A percentile compares a stretch with the other conserved stretches of the same genome.
These are phyloP conservation scores for Heliconius erato DNA, from an alignment of 2,888 invertebrate species.

Conservation along the genomic window DNA sequence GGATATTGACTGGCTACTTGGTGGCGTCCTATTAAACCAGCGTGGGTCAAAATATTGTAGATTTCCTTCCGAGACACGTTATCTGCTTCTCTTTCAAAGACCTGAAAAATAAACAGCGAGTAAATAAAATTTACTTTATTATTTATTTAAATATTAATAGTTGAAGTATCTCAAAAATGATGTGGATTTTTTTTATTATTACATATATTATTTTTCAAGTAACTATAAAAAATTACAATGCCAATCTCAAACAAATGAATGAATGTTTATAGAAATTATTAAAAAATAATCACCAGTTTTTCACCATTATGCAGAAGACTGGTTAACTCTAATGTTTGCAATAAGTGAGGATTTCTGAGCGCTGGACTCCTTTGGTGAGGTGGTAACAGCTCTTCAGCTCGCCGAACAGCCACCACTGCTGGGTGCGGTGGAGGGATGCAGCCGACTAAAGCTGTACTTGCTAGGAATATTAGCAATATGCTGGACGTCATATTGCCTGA, in stretches of 20 bases:
- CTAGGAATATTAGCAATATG: constrained; percentile 63
- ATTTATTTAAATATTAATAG: too few relatives aligned
- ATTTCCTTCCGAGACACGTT: constrained; percentile 87
- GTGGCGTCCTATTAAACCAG: constrained; percentile 82
- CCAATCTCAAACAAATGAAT: not conserved
- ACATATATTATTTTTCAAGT: too few relatives aligned
- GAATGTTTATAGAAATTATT: not conserved
- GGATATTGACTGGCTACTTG: constrained; percentile 51
- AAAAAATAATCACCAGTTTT: constrained; percentile 72
- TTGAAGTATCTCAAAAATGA: too few relatives aligned
- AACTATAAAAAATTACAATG: too few relatives aligned
- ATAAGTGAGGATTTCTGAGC: constrained; percentile 85
- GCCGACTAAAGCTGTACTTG: constrained; percentile 60
- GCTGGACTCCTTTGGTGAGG: constrained; percentile 86
- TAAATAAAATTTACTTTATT: too few relatives aligned
- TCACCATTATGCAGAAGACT: constrained; percentile 88
- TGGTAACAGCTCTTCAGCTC: constrained; percentile 85
- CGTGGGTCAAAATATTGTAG: constrained; percentile 88
- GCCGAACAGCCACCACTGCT: constrained; percentile 85
- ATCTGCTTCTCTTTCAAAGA: constrained; percentile 86
- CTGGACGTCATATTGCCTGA: constrained; percentile 54
- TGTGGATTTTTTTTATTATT: too few relatives aligned
- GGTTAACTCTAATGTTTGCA: constrained; percentile 82
- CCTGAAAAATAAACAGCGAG: constrained; percentile 65
- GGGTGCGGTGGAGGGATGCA: constrained; percentile 83